Conservation (phyloP, 2,888 invertebrate genomes). For the Urechis unicinctus region DNA sequence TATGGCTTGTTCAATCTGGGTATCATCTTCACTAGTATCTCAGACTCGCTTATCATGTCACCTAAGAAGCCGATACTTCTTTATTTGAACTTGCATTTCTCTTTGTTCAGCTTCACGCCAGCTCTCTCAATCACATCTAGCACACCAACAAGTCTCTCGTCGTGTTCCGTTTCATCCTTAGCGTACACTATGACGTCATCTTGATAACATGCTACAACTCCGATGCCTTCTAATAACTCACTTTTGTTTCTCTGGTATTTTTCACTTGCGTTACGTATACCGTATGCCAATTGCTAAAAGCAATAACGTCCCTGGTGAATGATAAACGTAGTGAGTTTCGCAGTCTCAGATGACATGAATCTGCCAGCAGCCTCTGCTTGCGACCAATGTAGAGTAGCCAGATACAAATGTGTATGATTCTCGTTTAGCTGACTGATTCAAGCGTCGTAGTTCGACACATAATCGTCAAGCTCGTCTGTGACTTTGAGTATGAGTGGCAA, state of each 20-base stretch:
- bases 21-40: too few relatives aligned
- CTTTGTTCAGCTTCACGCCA: not conserved
- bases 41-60: too few relatives aligned
- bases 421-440: not conserved
- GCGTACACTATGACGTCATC: constrained; percentile 3
- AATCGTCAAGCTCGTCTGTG: not conserved
- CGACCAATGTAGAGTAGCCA: too few relatives aligned
- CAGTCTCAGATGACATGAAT: too few relatives aligned
- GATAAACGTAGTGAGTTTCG: constrained; percentile 3
- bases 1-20: too few relatives aligned
- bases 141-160: not conserved
- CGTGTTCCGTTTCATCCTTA: not conserved
- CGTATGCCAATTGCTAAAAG: constrained; percentile 3
- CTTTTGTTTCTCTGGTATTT: constrained; percentile 4
- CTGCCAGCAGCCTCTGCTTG: too few relatives aligned
- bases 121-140: not conserved
- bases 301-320: constrained; percentile 2
- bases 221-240: not conserved
- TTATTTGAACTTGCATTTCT: too few relatives aligned
- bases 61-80: too few relatives aligned
- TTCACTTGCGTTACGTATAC: constrained; percentile 2
- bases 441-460: constrained; percentile 1
- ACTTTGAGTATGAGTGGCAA: not conserved
- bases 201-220: not conserved
- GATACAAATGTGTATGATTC: too few relatives aligned